Base-by-base conservation (phyloP, 2,888 invertebrate species). In the Hemaris fuciformis region DNA sequence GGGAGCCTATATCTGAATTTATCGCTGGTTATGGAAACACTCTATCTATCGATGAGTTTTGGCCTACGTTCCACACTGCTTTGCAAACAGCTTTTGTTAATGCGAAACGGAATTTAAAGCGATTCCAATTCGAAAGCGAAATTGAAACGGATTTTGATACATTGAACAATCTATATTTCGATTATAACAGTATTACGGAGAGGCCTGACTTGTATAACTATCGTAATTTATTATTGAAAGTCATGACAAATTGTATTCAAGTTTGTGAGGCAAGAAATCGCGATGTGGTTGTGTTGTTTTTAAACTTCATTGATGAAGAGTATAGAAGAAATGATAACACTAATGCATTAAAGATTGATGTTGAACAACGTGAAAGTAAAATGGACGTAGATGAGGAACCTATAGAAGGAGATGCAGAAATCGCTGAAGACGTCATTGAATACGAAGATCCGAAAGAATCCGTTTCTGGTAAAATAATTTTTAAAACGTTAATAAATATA, bases 1-100 rank as follows among this genome's bases (percentile, higher is more conserved):
- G 99, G 99, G 96, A 96, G 66, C 97, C 98, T 0, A 93, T 96
- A 0, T 91, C 94, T 15, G 94, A 96, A 76, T 93, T 98, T 43
- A 94, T 99, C 56, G 94, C 95, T 1, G 94, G 95, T 0, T 96
- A 96, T 79, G 96, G 97, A 0, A 93, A 93, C 73, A 93, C 94
- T 0, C 82, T 96, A 75, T 78, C 90, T 0, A 75, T 87, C 0
- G 87, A 94, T n/a, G 89, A 93, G 25, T 97, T 97, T 87, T 98
- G 97, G 97, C 85, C 90, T 0, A 88, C 95, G 42, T 97, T 95
- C 74, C 88, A 94, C 34, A 83, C 88, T 27, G 94, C 95, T 70
- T 81, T 97, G 18, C 87, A 93, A 67, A 87, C 85, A 7, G 93
- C 93, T 0, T 93, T 93, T 42, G 75, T 84, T 3, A 90, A 93